These are phyloP conservation scores for Aurelia sp. DNA, from an alignment of 30 jellyfish, hydroid and myxozoan species.

Conservation along the genomic window DNA sequence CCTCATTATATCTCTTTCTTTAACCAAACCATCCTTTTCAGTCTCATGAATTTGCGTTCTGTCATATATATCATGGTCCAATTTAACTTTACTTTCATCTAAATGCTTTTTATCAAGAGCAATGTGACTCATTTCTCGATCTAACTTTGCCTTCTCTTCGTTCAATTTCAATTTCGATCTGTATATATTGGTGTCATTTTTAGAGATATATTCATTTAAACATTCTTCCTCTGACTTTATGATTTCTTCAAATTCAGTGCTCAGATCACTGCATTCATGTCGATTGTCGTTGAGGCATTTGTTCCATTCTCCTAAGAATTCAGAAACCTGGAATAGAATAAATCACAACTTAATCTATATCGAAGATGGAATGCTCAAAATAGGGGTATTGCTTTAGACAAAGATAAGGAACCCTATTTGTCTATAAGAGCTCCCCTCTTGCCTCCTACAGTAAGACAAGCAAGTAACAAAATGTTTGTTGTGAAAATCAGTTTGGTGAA, in stretches of 20 bases:
- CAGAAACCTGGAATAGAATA: conserved; percentile 7
- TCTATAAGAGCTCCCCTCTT: too few species aligned
- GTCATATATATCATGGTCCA: conserved; percentile 43
- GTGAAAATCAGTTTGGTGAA: too few species aligned
- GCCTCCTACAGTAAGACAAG: too few species aligned
- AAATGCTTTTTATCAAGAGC: conserved; percentile 56
- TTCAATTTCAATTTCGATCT: conserved; percentile 27
- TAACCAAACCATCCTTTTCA: conserved; percentile 29
- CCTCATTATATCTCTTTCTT: conserved; percentile 17
- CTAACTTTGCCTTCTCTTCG: conserved; percentile 59
- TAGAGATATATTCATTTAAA: conserved; percentile 2
- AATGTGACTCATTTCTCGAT: conserved; percentile 67
- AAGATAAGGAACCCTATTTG: too few species aligned
- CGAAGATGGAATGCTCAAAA: too few species aligned
- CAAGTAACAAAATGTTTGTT: too few species aligned
- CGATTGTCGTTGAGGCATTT: conserved; percentile 1
- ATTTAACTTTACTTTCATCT: conserved; percentile 9
- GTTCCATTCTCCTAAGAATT: conserved; percentile 32
- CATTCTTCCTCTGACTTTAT: conserved; percentile 26
- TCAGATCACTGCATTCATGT: conserved; percentile 34
- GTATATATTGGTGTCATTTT: conserved; percentile 11
- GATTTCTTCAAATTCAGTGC: conserved; percentile 31
- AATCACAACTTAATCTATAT: too few species aligned
- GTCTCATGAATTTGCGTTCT: conserved; percentile 28
- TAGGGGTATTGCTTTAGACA: too few species aligned